These are phyloP conservation scores for Anarrhichthys ocellatus DNA, from an alignment of 2,113 vertebrate species.

Conservation along the genomic window DNA sequence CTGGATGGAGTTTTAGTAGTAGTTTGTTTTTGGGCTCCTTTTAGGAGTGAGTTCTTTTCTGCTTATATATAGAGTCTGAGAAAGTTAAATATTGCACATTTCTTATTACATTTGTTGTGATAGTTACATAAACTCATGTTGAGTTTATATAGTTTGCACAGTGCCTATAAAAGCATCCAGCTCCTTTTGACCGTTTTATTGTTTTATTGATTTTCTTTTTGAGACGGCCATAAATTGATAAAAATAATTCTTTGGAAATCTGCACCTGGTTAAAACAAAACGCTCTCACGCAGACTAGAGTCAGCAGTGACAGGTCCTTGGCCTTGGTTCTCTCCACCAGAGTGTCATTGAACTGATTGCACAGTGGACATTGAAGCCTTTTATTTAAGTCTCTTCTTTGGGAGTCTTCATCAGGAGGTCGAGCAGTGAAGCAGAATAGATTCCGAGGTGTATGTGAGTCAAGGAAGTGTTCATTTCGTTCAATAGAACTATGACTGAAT, in stretches of 20 bases:
- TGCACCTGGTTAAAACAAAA: background rate
- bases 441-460: background rate
- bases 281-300: background rate
- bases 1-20: background rate
- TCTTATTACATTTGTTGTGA: background rate
- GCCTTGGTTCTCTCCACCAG: background rate
- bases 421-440: background rate
- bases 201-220: background rate
- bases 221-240: background rate
- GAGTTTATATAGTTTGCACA: background rate
- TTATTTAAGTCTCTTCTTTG: background rate
- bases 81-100: background rate
- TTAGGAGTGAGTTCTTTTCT: background rate
- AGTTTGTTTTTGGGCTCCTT: background rate
- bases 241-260: background rate
- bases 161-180: background rate
- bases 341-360: constrained; percentile 6
- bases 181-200: background rate
- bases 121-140: background rate
- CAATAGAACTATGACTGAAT: background rate
- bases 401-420: background rate
- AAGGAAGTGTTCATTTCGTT: too few relatives aligned
- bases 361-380: constrained; percentile 5
- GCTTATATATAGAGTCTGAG: background rate
- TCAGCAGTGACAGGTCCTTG: background rate